Base-by-base conservation (phyloP, 2,797 vertebrate species). In the Diplodus puntazzo region DNA sequence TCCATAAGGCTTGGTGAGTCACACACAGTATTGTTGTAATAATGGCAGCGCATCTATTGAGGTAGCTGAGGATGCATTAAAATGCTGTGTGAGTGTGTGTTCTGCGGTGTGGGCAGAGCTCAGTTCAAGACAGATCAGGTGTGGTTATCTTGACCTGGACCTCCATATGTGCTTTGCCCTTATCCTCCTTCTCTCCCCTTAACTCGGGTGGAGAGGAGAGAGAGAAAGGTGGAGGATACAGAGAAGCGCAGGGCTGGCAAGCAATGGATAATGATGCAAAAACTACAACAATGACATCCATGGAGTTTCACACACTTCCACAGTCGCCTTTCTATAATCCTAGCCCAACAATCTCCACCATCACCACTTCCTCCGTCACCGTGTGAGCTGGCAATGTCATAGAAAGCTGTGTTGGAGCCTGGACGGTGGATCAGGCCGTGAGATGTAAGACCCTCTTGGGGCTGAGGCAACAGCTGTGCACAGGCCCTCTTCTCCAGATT, bases 381-480 rank as follows among this genome's bases (percentile, higher is more conserved):
- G 10, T 61, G 58, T 46, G 20, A 69, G 73, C 86, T 84, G 87
- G 82, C 83, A 75, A 73, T 30, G 30, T 48, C 74, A 83, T 13
- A 88, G 71, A 90, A 78, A 73, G 83, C 65, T 63, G 60, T 62
- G 72, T 70, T 27, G 42, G 71, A 73, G 79, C 72, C 71, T 87
- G 83, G 80, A 69, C 11, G 39, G 55, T 13, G 77, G 72, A 79
- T 84, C 67, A 67, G 79, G 77, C 78, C 57, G 52, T 59, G 85
- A 87, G 85, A 70, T 45, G 30, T 23, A 65, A 81, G 61, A 73
- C 73, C 76, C 88, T 91, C 82, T 25, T 55, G 81, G 79, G 90
- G 86, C 86, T 58, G 69, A 82, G 79, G 87, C 85, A 87, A 90
- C 94, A 95, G 91, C 94, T 95, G 95, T 92, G 83, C 77, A 84